phyloP scores from a whole-genome alignment of 2,797 vertebrate genomes.

The Borostomias antarcticus region DNA sequence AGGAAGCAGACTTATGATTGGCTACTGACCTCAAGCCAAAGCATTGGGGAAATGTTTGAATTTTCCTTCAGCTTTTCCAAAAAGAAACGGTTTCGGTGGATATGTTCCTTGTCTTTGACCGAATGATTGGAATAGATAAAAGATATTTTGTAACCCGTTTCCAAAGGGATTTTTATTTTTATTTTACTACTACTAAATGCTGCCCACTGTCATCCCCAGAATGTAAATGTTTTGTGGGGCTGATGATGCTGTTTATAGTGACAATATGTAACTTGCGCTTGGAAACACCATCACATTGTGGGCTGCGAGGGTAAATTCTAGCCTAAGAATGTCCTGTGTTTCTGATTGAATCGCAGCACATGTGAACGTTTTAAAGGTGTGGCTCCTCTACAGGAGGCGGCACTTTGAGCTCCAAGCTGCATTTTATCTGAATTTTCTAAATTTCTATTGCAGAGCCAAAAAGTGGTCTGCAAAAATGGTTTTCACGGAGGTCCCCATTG shows the following conservation, averaged over 20 bases:
- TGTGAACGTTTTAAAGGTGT: no score
- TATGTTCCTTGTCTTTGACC: conserved; percentile 1
- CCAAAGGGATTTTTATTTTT: conserved; percentile 30
- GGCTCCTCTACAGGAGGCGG: no score
- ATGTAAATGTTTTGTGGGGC: conserved; percentile 39
- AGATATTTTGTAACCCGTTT: conserved; percentile 15
- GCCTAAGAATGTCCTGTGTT: no score
- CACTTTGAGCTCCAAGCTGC: no score
- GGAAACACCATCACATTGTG: no score
- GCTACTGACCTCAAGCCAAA: conserved; percentile 56
- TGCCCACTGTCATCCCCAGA: conserved; percentile 54
- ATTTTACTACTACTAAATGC: conserved; percentile 38
- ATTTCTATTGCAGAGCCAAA: no score
- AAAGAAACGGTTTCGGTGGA: conserved; percentile 27
- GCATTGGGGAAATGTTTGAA: conserved; percentile 33
- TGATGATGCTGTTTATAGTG: not conserved
- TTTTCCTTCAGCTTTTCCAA: conserved; percentile 36
- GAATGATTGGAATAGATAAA: not conserved
- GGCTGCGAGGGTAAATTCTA: no score
- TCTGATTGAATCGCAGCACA: no score
- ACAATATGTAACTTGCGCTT: no score
- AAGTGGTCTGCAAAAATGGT: not conserved
- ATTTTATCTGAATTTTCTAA: no score
- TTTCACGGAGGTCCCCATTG: conserved; percentile 14
- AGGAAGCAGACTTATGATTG: conserved; percentile 19